Evolutionary conservation across 2,797 vertebrate species (phyloP), one percentile per base, ranked within the genome.

Genomic region (Botia almorhae): DNA sequence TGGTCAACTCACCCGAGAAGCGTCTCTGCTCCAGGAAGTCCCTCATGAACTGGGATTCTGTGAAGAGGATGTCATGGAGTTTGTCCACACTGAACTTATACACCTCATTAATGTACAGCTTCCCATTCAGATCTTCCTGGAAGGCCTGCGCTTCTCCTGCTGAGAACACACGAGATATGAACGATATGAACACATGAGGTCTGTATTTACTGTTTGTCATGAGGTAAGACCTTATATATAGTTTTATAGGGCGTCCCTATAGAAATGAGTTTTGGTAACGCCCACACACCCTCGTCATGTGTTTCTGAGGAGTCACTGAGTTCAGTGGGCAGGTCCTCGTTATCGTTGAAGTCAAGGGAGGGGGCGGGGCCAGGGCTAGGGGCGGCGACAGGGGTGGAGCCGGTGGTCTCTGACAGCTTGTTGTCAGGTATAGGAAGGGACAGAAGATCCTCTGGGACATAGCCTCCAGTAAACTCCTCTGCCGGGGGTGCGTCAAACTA

Each of bases 281-380:
- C 39, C 1, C 17, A 39, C 69, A 48, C 83, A 98, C 98, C 97
- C 86, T 99, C 98, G 8, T 99, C 97, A 0, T 99, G 97, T 13
- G 98, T 99, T 89, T 99, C 98, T 0, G 98, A 99, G 0, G 98
- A 99, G 91, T 99, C 98, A 0, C 98, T 99, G 85, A 99, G 96
- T 90, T 99, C 98, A 0, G 98, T 99, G 80, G 98, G 98, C 87
- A 99, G 93, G 88, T 99, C 98, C 86, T 99, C 97, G 0, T 99
- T 99, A 93, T 99, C 97, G 0, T 97, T 99, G 89, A 99, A 96
- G 92, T 99, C 98, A 58, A 99, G 90, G 0, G 97, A 99, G 7
- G 95, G 96, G 6, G 97, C 96, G 78, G 88, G 95, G 4, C 63
- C 61, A 7, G 53, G 78, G 16, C 5, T 97, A 65, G 99, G 90